Conservation (phyloP, 2,113 vertebrate genomes). For the Dasyornis broadbenti region DNA sequence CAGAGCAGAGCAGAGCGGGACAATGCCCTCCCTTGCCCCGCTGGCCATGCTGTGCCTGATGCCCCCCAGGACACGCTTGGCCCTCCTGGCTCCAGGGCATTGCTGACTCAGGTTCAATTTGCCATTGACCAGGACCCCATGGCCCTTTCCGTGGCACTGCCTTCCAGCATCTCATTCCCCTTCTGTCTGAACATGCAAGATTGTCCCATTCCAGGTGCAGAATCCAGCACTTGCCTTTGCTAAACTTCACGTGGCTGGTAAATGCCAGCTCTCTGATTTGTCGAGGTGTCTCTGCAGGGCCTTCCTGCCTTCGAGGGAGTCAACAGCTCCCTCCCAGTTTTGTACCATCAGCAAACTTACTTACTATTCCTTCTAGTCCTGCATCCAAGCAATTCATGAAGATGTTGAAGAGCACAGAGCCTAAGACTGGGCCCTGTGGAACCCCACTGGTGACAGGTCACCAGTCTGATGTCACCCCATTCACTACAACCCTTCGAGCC, state of each 20-base stretch:
- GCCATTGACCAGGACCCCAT: too few species aligned
- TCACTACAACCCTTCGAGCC: too few species aligned
- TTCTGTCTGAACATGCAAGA: neutral
- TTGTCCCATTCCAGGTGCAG: neutral
- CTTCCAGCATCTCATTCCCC: neutral
- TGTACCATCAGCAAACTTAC: neutral
- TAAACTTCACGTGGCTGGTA: neutral
- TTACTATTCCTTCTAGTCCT: neutral
- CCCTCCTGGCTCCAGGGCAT: too few species aligned
- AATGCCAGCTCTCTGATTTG: neutral
- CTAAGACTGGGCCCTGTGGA: neutral
- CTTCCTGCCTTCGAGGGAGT: neutral
- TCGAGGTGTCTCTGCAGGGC: neutral
- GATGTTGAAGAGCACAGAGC: neutral
- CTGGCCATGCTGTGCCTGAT: fast-evolving
- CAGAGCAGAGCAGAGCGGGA: fast-evolving
- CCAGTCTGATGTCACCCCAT: neutral
- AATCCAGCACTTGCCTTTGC: neutral
- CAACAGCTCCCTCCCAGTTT: neutral
- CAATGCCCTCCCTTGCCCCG: fast-evolving
- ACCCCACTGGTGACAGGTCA: neutral
- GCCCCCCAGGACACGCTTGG: fast-evolving
- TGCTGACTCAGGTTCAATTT: too few species aligned
- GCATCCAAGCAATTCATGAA: neutral
- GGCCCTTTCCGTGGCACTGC: neutral